Base-by-base conservation (phyloP, 1,140 invertebrate genomes). In the Pseudomyrmex gracilis region DNA sequence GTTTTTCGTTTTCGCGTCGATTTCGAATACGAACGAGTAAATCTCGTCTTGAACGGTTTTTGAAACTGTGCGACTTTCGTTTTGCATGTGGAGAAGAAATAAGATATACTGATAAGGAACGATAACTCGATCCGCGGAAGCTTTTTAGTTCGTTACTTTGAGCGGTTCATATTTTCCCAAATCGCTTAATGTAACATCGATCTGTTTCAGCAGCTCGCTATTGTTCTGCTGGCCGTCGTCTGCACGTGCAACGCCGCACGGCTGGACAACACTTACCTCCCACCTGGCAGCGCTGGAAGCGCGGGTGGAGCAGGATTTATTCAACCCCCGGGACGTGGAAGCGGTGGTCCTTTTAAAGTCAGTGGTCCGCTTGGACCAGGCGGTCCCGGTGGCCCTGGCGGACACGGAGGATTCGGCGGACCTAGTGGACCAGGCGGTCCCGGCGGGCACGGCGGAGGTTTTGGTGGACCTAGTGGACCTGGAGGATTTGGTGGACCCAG, bases 221-320 rank as follows among this genome's bases (percentile, higher is more conserved):
- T 88, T 73, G 85, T 83, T 53, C 9, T 92, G 22, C 73, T 92
- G 84, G 85, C 84, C 61, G 34, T 90, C 45, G 86, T 85, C 47
- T 89, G 88, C 45, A 77, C 74, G 55, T 90, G 94, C 86, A 87
- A 86, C 83, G 91, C 94, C 83, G 94, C 95, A 80, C 94, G 95
- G 77, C 91, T 96, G 82, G 96, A 96, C 83, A 95, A 95, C 87
- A 95, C 94, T 13, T 96, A 96, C 89, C 93, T 96, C 13, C 96
- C 96, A 13, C 96, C 96, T 2, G 90, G 94, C 53, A 94, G 93
- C 68, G 96, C 95, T 13, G 93, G 92, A 8, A 93, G 92, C 55
- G 94, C 95, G 76, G 95, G 95, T 22, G 95, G 95, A 1, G 93
- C 92, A 49, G 94, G 95, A 64, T 64, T 91, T 10, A 91, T 91